Base-by-base conservation (phyloP, 2,113 vertebrate species). In the Lamprologus ornatipinnis region DNA sequence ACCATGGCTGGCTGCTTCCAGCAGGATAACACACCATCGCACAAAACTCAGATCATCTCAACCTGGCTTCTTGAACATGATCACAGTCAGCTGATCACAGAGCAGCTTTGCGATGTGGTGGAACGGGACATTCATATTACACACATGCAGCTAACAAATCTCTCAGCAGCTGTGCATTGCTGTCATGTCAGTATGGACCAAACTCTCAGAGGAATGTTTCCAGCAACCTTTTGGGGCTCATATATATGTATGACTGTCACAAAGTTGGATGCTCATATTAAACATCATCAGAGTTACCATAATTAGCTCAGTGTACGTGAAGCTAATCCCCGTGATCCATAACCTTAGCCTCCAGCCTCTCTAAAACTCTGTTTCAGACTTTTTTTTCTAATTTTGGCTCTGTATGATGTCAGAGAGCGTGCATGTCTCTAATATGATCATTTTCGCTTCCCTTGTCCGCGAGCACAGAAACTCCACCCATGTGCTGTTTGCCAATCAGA, bases 131-230 rank as follows among this genome's bases (percentile, higher is more conserved):
- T 37, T 37, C 60, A 8, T 21, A 13, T 68, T 35, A 65, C 35
- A 9, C n/a, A 21, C 0, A 1, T 40, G 63, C n/a, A 23, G 63
- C 63, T 40, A 40, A 40, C 2, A 1, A 40, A 63, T 63, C 17
- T 63, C 0, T 63, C 31, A 35, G 31, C 17, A 19, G 17, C 58
- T 21, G 19, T 40, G 63, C 35, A 14, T 21, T 14, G 63, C 35
- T 68, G n/a, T 68, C n/a, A 21, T 68, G 35, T 40, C n/a, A 40
- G 35, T 40, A 6, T 40, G 35, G 35, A 40, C 19, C 19, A 65
- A 37, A 65, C 35, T 40, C 33, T 68, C 11, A 40, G 33, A 68
- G 63, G 63, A 68, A 68, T 40, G 63, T 68, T 14, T 68, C 63
- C 63, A 40, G 2, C 2, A 70, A 5, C n/a, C 13, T 14, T 35